Evolutionary conservation across 1,140 invertebrate species (phyloP), one percentile per base, ranked within the genome.

Genomic region (Acromyrmex charruanus): DNA sequence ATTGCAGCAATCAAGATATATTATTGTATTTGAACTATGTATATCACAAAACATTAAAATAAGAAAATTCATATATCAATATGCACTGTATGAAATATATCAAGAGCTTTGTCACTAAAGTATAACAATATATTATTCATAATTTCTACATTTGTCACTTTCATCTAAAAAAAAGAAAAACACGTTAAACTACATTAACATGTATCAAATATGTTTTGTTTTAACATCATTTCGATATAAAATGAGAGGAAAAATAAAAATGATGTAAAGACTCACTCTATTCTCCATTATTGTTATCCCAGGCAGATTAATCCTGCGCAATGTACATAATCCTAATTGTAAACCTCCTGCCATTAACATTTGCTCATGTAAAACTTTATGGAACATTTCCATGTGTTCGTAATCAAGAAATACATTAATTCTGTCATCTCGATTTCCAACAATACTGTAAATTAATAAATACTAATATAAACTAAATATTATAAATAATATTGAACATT

Each of bases 61-160:
- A 63, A 21, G 5, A 44, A 53, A 44, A 10, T 10, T 74, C 51
- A 84, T 55, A 71, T 18, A n/a, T 87, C 55, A n/a, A 82, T 58
- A 39, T 86, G 31, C n/a, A 88, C 49, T 18, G 87, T 68, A 77
- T 94, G 90, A 66, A 93, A 85, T 28, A 74, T 72, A 79, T 92
- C 90, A 58, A 92, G 14, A 39, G 93, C 89, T 90, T 92, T 93
- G 74, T 94, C 91, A 84, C 93, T 92, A 14, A 94, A 89, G 77
- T 92, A 94, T 65, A 89, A 89, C 44, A 94, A 81, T 53, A 93
- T 68, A 63, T 86, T 89, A 74, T 94, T 85, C 88, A 94, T 88
- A 10, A 89, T 82, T 14, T 93, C 77, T 9, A 65, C 1, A 39
- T 89, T 91, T 21, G 44, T 84, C 5, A 91, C 74, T 89, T 95